A percentile compares a stretch with the other conserved stretches of the same genome.
Conservation (phyloP, 1,140 invertebrate genomes). For the Drosophila obscura region DNA sequence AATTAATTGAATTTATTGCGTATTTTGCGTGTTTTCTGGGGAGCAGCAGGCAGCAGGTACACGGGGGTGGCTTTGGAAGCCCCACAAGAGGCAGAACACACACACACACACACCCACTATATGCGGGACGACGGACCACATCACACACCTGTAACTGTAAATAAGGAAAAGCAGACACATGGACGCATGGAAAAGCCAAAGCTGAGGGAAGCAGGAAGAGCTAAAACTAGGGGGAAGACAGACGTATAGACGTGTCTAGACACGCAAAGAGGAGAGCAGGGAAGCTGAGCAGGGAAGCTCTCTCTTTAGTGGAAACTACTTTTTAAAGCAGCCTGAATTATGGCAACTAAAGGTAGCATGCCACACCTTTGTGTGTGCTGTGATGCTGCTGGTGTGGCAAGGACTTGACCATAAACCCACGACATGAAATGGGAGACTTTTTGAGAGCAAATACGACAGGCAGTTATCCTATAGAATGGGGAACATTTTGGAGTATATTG, state of each 20-base stretch:
- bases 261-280: conserved; percentile 1
- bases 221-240: neutral
- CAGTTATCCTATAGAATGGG: too few species aligned
- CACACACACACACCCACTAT: conserved; percentile 12
- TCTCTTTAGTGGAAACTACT: neutral
- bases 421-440: neutral
- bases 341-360: conserved; percentile 1
- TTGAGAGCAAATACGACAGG: too few species aligned
- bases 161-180: conserved; percentile 29
- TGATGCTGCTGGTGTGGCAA: neutral
- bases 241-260: conserved; percentile 42
- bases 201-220: conserved; percentile 8
- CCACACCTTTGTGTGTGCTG: neutral
- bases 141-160: conserved; percentile 35
- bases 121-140: conserved; percentile 10
- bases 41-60: neutral
- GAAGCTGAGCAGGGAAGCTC: neutral
- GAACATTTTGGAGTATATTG: too few species aligned
- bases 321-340: conserved; percentile 8
- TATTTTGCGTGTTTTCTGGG: conserved; percentile 39
- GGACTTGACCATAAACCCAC: conserved; percentile 7
- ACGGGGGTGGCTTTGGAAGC: conserved; percentile 27
- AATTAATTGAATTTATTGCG: conserved; percentile 69
- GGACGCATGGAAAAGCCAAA: conserved; percentile 18
- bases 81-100: conserved; percentile 33